Conservation (phyloP, 2,888 invertebrate species). For the Conistra vaccinii region DNA sequence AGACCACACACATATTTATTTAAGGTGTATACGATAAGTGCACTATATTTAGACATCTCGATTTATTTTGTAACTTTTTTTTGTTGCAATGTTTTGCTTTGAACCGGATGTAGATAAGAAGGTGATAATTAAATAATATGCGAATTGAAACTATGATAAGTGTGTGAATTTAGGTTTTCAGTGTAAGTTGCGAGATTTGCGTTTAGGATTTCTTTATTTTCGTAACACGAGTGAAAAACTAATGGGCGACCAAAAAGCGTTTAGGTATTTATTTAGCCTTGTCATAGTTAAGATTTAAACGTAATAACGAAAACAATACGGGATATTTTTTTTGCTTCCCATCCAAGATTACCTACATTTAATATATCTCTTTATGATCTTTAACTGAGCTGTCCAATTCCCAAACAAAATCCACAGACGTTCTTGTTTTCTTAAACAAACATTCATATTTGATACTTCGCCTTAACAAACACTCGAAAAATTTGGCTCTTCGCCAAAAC, state of each 20-base stretch:
- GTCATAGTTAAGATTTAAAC: not conserved
- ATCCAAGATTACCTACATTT: not conserved
- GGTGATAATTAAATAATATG: conserved; percentile 20
- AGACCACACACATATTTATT: conserved; percentile 52
- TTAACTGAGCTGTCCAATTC: not conserved
- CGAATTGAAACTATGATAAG: conserved; percentile 7
- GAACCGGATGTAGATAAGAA: conserved; percentile 18
- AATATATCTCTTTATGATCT: not conserved
- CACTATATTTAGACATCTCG: not conserved
- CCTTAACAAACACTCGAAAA: conserved; percentile 47
- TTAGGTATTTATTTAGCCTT: not conserved
- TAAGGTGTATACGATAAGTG: conserved; percentile 37
- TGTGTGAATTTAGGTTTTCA: not conserved
- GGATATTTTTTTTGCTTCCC: not conserved
- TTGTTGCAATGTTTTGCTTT: too few species aligned
- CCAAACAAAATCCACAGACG: not conserved
- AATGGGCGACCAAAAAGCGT: not conserved
- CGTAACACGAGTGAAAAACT: not conserved
- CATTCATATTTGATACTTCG: conserved; percentile 30
- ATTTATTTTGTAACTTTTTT: not conserved
- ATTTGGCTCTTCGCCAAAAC: conserved; percentile 60
- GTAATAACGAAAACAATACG: not conserved
- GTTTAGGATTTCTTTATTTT: not conserved
- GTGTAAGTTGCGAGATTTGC: not conserved
- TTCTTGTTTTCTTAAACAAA: conserved; percentile 17